phyloP scores from a whole-genome alignment of 2,888 invertebrate genomes.

The Himalopsyche tibetana region DNA sequence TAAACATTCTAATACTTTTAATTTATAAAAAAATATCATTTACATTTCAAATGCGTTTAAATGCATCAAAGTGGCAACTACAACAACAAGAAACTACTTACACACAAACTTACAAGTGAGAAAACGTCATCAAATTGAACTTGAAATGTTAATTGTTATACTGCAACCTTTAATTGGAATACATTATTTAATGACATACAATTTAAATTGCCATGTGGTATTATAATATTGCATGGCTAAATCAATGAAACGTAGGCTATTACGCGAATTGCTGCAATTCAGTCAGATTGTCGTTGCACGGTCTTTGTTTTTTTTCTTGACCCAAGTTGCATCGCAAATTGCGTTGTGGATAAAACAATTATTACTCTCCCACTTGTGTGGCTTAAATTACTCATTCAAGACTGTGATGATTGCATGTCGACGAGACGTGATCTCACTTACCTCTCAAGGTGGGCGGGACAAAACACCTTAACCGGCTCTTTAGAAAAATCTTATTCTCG shows the following conservation, averaged over 20 bases:
- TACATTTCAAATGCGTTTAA: too few species aligned
- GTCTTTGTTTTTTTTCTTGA: background rate
- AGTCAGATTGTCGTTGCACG: background rate
- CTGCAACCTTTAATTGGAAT: too few species aligned
- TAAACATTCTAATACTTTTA: too few species aligned
- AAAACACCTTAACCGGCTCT: background rate
- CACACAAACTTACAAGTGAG: too few species aligned
- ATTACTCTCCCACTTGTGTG: background rate
- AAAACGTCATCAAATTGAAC: too few species aligned
- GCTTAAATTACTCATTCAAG: background rate
- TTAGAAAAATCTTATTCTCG: background rate
- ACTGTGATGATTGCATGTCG: background rate
- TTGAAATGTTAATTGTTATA: too few species aligned
- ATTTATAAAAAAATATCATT: too few species aligned
- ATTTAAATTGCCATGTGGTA: background rate
- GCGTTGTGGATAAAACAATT: background rate
- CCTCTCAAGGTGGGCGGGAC: background rate
- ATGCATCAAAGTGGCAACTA: too few species aligned
- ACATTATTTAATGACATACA: background rate
- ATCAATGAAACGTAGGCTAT: background rate
- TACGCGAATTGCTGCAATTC: background rate
- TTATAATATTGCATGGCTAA: background rate
- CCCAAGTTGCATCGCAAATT: slow-evolving; percentile 2
- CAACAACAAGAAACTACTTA: too few species aligned
- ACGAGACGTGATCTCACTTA: slow-evolving; percentile 9